Percentiles rank a stretch among this genome's conserved stretches.
phyloP scores from a whole-genome alignment of 1,140 invertebrate genomes.

The Drosophila nebulosa region DNA sequence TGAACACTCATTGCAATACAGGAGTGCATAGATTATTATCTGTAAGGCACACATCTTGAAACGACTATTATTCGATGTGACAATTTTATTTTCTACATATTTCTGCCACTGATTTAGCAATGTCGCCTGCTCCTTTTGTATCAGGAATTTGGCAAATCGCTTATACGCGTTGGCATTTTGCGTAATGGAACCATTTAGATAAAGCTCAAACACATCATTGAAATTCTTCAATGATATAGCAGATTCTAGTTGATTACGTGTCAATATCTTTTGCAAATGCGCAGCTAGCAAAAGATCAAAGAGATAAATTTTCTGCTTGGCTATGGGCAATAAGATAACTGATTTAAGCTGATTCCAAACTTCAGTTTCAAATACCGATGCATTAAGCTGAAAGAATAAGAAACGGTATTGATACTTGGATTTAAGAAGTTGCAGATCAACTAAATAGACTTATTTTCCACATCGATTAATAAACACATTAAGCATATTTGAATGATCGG shows the following conservation, averaged over 20 bases:
- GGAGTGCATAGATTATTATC: not conserved
- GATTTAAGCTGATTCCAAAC: conserved; percentile 43
- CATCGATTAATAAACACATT: too few relatives aligned
- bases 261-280: conserved; percentile 10
- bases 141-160: conserved; percentile 36
- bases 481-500: not conserved
- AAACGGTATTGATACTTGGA: too few relatives aligned
- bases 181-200: conserved; percentile 19
- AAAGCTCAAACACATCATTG: conserved; percentile 41
- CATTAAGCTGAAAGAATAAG: not conserved
- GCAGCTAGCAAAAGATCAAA: conserved; percentile 43
- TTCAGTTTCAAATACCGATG: conserved; percentile 5
- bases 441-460: too few relatives aligned
- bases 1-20: not conserved
- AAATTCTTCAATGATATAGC: conserved; percentile 33
- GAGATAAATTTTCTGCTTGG: conserved; percentile 18
- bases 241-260: conserved; percentile 13
- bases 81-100: conserved; percentile 11
- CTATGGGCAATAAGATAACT: conserved; percentile 21
- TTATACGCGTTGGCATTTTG: conserved; percentile 13
- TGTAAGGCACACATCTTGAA: not conserved
- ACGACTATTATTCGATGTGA: conserved; percentile 12
- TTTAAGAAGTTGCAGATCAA: too few relatives aligned
- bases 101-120: conserved; percentile 25
- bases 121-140: not conserved